These are phyloP conservation scores for Euthynnus affinis DNA, from an alignment of 2,797 vertebrate species.

Conservation along the genomic window DNA sequence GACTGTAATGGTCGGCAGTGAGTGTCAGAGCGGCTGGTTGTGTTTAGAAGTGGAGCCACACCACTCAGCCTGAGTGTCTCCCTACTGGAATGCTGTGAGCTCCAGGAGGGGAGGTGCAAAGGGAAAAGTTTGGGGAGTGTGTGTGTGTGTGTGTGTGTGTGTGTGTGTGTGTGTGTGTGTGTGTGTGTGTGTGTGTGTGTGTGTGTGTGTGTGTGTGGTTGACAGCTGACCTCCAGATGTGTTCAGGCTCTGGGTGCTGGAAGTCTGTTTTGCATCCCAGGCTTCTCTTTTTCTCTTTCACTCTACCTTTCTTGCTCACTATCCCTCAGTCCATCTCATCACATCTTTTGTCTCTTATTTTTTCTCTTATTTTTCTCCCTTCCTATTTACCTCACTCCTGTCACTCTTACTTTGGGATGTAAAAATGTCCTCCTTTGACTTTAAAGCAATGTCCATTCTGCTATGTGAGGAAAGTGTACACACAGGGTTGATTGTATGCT, in stretches of 20 bases:
- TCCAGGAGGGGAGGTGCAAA: slow-evolving; percentile 77
- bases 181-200: slow-evolving; percentile 41
- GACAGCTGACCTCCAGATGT: slow-evolving; percentile 91
- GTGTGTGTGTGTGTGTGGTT: slow-evolving; percentile 65
- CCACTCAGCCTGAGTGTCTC: slow-evolving; percentile 88
- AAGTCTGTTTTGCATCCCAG: slow-evolving; percentile 85
- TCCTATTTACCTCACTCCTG: not conserved
- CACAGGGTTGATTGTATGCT: not conserved
- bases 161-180: slow-evolving; percentile 46
- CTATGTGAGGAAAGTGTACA: not conserved
- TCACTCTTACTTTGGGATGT: slow-evolving; percentile 2
- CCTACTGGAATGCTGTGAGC: slow-evolving; percentile 85
- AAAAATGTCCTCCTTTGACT: not conserved
- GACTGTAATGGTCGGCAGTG: slow-evolving; percentile 64
- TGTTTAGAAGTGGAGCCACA: slow-evolving; percentile 86
- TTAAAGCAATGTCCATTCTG: not conserved
- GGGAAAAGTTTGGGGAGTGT: slow-evolving; percentile 56
- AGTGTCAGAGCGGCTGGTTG: slow-evolving; percentile 82
- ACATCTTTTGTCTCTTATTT: slow-evolving; percentile 28
- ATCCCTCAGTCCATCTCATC: slow-evolving; percentile 15
- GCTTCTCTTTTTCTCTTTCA: slow-evolving; percentile 60
- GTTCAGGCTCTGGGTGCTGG: slow-evolving; percentile 70
- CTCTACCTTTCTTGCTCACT: slow-evolving; percentile 51
- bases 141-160: slow-evolving; percentile 43
- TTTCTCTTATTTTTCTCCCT: slow-evolving; percentile 6